Evolutionary conservation across 2,888 invertebrate species (phyloP), one percentile per base, ranked within the genome.

Genomic region (Andrena haemorrhoa): DNA sequence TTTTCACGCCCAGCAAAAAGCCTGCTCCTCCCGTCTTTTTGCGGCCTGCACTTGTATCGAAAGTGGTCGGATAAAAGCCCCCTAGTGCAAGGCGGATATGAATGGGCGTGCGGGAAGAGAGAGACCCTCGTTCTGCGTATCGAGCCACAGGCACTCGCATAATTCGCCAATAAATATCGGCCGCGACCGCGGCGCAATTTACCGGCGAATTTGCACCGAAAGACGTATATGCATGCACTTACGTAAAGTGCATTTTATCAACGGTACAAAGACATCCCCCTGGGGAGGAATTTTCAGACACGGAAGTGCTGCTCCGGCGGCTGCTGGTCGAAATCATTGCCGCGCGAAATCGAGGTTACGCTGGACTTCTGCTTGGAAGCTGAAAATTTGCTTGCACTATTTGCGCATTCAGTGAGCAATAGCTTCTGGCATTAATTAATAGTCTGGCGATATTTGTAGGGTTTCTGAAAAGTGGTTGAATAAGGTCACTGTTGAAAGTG

Each of bases 141-240:
- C 83, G 83, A 76, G 74, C 64, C 60, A 51, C 51, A 68, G 56
- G 76, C 70, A 56, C 69, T 78, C 82, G 86, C 78, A 86, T 86
- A 86, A 86, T 86, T 86, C 65, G 60, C 78, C 79, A 64, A 82
- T 86, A 86, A 86, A 86, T 86, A 86, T 84, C 70, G 51, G 29
- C 41, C 70, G 61, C 35, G 61, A 66, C 68, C 12, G 35, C 26
- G 41, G 35, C 47, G 79, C 84, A 86, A 86, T 86, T 86, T 82
- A 68, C 51, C 78, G 33, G 66, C 58, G 65, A 86, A 86, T 86
- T 86, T 86, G 86, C 79, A 74, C 73, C 47, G 65, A 64, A 72
- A 64, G 68, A 82, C 78, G 51, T 84, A 86, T 82, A 75, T 78
- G 82, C 76, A 63, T 78, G 71, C 79, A 81, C 78, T 84, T 82